phyloP scores from a whole-genome alignment of 2,797 vertebrate genomes.

The Chloroceryle inda region DNA sequence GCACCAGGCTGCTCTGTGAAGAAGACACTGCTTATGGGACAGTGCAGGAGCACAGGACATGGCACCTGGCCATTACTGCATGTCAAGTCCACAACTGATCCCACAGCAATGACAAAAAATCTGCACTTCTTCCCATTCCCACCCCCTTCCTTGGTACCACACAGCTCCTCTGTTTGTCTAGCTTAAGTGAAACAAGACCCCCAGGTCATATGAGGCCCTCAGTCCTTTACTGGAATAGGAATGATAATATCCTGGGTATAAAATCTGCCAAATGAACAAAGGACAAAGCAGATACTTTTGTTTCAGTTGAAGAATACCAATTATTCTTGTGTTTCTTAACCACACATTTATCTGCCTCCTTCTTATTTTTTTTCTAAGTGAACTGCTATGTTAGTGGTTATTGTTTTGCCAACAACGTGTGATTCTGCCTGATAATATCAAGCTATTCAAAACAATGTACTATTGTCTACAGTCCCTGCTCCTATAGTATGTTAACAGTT shows the following conservation, averaged over 20 bases:
- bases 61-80: not conserved
- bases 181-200: not conserved
- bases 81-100: not conserved
- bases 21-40: not conserved
- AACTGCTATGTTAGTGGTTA: not conserved
- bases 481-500: constrained; percentile 35
- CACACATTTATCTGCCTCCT: not conserved
- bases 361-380: not conserved
- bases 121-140: not conserved
- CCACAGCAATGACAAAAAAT: not conserved
- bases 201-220: not conserved
- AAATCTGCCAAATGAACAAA: not conserved
- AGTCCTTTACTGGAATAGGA: not conserved
- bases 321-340: constrained; percentile 10
- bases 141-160: not conserved
- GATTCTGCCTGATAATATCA: constrained; percentile 33
- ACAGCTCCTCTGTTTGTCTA: not conserved
- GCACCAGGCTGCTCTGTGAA: not conserved
- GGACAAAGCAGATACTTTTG: not conserved
- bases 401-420: constrained; percentile 22
- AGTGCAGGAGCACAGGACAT: not conserved
- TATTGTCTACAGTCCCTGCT: constrained; percentile 17
- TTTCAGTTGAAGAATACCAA: constrained; percentile 1
- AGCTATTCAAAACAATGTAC: constrained; percentile 37
- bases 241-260: not conserved